Conservation (phyloP, 2,113 vertebrate species). For the Geococcyx californianus region DNA sequence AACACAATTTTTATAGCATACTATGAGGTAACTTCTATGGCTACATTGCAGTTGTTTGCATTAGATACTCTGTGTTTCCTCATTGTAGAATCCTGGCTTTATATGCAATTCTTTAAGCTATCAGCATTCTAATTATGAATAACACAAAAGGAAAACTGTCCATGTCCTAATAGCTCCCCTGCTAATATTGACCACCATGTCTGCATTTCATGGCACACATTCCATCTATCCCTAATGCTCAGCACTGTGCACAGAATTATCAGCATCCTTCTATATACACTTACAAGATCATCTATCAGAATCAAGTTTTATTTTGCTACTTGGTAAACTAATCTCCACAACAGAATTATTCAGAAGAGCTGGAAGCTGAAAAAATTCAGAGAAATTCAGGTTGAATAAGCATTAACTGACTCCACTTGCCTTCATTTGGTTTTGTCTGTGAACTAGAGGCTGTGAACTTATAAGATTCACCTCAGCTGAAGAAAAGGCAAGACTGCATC, state of each 20-base stretch:
- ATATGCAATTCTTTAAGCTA: neutral
- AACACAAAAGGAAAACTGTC: neutral
- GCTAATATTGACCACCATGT: neutral
- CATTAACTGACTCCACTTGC: neutral
- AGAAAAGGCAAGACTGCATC: neutral
- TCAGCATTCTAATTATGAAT: neutral
- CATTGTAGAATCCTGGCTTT: neutral
- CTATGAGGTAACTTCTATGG: neutral
- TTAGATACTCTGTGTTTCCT: neutral
- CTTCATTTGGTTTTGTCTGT: neutral
- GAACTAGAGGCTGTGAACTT: neutral
- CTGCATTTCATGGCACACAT: neutral
- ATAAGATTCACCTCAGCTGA: neutral
- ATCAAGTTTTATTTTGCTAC: neutral
- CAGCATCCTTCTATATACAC: neutral
- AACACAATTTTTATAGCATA: neutral
- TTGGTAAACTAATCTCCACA: neutral
- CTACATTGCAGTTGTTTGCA: neutral
- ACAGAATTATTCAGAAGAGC: neutral
- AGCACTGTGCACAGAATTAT: neutral
- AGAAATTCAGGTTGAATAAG: neutral
- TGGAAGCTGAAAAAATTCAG: neutral
- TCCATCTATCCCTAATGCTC: neutral
- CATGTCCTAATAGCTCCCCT: rapidly evolving
- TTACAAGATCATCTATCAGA: neutral